phyloP scores from a whole-genome alignment of 2,888 invertebrate genomes.

The Steromphala cineraria region DNA sequence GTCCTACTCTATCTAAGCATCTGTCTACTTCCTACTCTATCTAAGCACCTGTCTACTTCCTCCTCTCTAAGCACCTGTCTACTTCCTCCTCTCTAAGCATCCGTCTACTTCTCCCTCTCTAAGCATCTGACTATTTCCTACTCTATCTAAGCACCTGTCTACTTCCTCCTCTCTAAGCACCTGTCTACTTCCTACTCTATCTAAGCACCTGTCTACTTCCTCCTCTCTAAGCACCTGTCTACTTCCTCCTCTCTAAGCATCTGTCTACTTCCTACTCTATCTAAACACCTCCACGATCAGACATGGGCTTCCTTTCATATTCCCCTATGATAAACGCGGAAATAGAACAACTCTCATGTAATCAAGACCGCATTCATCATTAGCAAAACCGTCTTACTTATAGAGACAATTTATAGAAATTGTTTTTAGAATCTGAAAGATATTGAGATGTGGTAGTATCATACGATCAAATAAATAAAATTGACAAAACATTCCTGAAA shows the following conservation, averaged over 20 bases:
- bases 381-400: too few relatives aligned
- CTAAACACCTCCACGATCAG: too few relatives aligned
- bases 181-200: background rate
- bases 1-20: background rate
- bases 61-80: background rate
- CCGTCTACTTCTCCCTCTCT: background rate
- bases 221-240: background rate
- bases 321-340: too few relatives aligned
- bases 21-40: background rate
- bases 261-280: background rate
- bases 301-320: too few relatives aligned
- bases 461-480: too few relatives aligned
- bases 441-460: too few relatives aligned
- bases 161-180: background rate
- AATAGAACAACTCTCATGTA: too few relatives aligned
- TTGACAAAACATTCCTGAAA: too few relatives aligned
- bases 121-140: background rate
- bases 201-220: too few relatives aligned
- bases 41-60: background rate
- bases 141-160: background rate
- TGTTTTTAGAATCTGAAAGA: too few relatives aligned
- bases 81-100: background rate
- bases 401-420: too few relatives aligned
- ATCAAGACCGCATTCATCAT: too few relatives aligned
- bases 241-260: background rate